Evolutionary conservation across 2,888 invertebrate species (phyloP).

Genomic region (Luperina testacea): DNA sequence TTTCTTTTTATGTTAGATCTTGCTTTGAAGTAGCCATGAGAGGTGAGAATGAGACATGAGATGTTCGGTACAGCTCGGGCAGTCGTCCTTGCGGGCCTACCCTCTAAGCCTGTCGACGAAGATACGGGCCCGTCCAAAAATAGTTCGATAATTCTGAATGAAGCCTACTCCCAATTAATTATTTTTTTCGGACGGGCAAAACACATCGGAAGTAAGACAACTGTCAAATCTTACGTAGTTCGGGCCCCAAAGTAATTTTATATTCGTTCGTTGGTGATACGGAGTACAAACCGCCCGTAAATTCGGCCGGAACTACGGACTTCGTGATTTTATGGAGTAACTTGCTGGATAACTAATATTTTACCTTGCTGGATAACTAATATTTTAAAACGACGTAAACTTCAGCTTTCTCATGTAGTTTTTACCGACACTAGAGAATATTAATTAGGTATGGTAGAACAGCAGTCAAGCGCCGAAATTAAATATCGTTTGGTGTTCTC

Average conservation of each 20-base stretch:
- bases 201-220: neutral
- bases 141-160: neutral
- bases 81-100: neutral
- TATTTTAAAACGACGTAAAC: neutral
- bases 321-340: neutral
- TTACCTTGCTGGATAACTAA: neutral
- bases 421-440: neutral
- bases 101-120: neutral
- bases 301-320: too few relatives aligned
- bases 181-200: neutral
- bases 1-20: conserved; percentile 6
- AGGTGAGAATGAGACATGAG: too few relatives aligned
- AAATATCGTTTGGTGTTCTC: conserved; percentile 36
- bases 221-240: neutral
- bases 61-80: too few relatives aligned
- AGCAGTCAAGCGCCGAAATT: conserved; percentile 16
- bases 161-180: neutral
- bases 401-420: neutral
- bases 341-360: neutral
- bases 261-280: too few relatives aligned
- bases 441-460: neutral
- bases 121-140: neutral
- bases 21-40: neutral
- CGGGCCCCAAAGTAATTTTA: too few relatives aligned
- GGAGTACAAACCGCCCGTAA: too few relatives aligned